Conservation (phyloP, 2,888 invertebrate genomes). For the Cosmopolites sordidus region DNA sequence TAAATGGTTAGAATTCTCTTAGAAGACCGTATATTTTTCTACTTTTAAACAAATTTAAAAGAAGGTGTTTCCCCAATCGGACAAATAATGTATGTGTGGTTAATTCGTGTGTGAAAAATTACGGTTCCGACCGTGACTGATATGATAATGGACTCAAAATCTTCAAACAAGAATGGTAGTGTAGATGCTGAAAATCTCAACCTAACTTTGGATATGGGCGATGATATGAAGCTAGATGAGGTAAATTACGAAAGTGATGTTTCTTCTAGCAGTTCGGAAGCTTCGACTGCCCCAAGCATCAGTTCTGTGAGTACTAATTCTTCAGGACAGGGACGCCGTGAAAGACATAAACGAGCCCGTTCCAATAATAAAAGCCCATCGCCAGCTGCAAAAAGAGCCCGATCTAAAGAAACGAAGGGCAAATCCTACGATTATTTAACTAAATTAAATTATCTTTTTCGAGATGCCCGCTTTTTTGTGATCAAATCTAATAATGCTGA, state of each 20-base stretch:
- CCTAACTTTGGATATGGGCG: constrained; percentile 61
- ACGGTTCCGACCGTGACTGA: constrained; percentile 4
- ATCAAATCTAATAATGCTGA: constrained; percentile 98
- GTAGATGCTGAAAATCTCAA: constrained; percentile 47
- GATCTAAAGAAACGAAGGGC: constrained; percentile 47
- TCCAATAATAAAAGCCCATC: constrained; percentile 45
- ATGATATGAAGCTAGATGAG: constrained; percentile 74
- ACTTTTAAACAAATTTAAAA: not conserved
- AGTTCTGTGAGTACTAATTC: constrained; percentile 73
- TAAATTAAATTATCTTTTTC: constrained; percentile 88
- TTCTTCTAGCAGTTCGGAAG: constrained; percentile 71
- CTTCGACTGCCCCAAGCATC: constrained; percentile 70
- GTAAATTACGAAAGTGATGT: constrained; percentile 85
- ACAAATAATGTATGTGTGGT: constrained; percentile 9
- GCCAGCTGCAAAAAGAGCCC: constrained; percentile 43
- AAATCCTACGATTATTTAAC: constrained; percentile 82
- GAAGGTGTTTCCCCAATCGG: not conserved
- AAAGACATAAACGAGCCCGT: constrained; percentile 55
- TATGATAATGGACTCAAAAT: constrained; percentile 44
- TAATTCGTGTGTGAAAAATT: not conserved
- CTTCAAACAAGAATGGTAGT: constrained; percentile 45
- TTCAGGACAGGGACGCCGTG: constrained; percentile 53
- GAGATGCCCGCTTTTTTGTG: constrained; percentile 91
- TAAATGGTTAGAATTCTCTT: constrained; percentile 6
- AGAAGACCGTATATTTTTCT: constrained; percentile 6